phyloP scores from a whole-genome alignment of 2,888 invertebrate genomes.

The Agrypnus murinus region DNA sequence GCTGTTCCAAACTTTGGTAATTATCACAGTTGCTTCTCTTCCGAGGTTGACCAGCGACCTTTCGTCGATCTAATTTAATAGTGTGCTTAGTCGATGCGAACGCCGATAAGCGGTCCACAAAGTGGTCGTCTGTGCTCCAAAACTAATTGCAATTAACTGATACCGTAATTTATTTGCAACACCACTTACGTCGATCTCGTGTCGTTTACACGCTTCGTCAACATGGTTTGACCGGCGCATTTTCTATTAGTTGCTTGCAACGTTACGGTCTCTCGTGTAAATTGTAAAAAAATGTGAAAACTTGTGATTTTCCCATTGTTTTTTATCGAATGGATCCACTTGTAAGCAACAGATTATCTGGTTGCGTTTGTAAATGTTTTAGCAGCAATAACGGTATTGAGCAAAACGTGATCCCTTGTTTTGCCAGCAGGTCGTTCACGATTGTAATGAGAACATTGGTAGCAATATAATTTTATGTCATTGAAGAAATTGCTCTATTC shows the following conservation, averaged over 20 bases:
- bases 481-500: background rate
- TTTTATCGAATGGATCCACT: conserved; percentile 28
- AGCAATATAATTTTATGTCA: conserved; percentile 14
- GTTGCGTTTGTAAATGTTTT: conserved; percentile 38
- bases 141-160: conserved; percentile 63
- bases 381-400: conserved; percentile 40
- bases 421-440: conserved; percentile 42
- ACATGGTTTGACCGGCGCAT: conserved; percentile 19
- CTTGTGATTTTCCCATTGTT: conserved; percentile 16
- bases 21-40: conserved; percentile 66
- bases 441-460: conserved; percentile 35
- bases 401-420: conserved; percentile 43
- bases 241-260: conserved; percentile 3
- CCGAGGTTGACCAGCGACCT: conserved; percentile 64
- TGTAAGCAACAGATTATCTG: conserved; percentile 37
- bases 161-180: conserved; percentile 54
- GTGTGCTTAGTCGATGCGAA: conserved; percentile 57
- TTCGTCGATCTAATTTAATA: conserved; percentile 65
- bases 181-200: conserved; percentile 45
- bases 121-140: conserved; percentile 51
- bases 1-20: conserved; percentile 67
- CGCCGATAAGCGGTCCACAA: conserved; percentile 56
- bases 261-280: conserved; percentile 16
- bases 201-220: conserved; percentile 41
- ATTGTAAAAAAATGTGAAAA: conserved; percentile 4